Base-by-base conservation (phyloP, 1,140 invertebrate genomes). In the Prorops nasuta region DNA sequence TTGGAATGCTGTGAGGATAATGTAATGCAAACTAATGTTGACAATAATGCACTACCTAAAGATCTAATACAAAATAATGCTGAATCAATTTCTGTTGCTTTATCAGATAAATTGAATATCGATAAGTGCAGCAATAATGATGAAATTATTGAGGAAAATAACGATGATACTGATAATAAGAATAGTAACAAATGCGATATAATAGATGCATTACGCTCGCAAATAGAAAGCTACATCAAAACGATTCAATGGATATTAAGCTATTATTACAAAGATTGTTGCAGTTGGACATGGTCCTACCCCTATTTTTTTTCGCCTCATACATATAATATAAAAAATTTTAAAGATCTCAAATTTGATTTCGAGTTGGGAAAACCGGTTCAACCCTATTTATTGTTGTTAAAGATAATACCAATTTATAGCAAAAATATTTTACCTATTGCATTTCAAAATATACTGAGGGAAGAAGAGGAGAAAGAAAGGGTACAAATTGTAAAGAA, bases 231-330 rank as follows among this genome's bases (percentile, higher is more conserved):
- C 38, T 99, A 98, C 73, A 87, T 98, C 7, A 79, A 84, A 44
- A 95, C 93, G 0, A 86, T 99, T 44, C 96, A 98, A 63, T 99
- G 96, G 96, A 95, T 94, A 67, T 77, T 98, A 3, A 82, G 90
- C 66, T 98, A 98, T 75, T 99, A 99, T 72, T 98, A 96, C 74
- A 87, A 95, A 59, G 96, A 96, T 17, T 93, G 94, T 37, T 89
- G 88, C 21, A 96, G 92, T 1, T 99, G 96, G 96, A 92, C 92
- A 16, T 99, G 96, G 96, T 98, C 84, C 74, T 98, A 96, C 75
- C 94, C 94, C 0, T 90, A 92, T 66, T 95, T 98, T 72, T 98
- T 98, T 76, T 90, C 95, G 0, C 96, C 96, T 0, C 98, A 90
- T 66, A 91, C 98, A 36, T 96, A 94, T 6, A 96, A 98, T 72